Conservation (phyloP, 2,113 vertebrate species). For the Nyctibius bracteatus region DNA sequence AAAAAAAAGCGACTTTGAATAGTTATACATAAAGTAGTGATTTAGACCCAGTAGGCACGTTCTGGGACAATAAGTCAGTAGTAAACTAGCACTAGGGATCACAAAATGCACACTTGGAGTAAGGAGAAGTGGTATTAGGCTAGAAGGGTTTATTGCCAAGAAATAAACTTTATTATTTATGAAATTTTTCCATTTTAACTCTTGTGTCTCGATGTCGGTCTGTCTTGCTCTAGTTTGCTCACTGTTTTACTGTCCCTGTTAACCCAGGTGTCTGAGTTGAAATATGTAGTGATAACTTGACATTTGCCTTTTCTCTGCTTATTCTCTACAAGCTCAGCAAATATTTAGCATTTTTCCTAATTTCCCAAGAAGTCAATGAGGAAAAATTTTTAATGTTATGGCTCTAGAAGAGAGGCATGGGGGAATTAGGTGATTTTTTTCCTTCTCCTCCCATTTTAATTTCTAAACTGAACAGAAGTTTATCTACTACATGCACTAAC, state of each 20-base stretch:
- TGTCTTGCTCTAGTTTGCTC: background rate
- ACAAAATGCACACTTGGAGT: background rate
- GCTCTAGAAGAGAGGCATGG: background rate
- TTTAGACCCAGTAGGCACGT: background rate
- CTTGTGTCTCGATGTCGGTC: background rate
- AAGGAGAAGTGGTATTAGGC: background rate
- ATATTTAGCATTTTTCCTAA: background rate
- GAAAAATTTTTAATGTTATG: background rate
- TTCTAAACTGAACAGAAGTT: background rate
- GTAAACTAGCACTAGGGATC: background rate
- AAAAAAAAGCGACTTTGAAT: background rate
- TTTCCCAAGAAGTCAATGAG: background rate
- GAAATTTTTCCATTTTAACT: background rate
- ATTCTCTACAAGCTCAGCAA: background rate
- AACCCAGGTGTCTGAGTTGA: background rate
- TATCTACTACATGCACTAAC: background rate
- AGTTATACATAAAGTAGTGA: background rate
- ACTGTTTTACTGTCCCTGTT: background rate
- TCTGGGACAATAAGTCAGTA: background rate
- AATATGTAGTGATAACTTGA: background rate
- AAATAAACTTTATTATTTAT: background rate
- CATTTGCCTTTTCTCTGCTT: background rate
- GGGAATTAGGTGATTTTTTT: background rate
- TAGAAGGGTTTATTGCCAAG: background rate
- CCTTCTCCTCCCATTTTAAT: background rate